Conservation (phyloP, 2,113 vertebrate species). For the Ageneiosus marmoratus region DNA sequence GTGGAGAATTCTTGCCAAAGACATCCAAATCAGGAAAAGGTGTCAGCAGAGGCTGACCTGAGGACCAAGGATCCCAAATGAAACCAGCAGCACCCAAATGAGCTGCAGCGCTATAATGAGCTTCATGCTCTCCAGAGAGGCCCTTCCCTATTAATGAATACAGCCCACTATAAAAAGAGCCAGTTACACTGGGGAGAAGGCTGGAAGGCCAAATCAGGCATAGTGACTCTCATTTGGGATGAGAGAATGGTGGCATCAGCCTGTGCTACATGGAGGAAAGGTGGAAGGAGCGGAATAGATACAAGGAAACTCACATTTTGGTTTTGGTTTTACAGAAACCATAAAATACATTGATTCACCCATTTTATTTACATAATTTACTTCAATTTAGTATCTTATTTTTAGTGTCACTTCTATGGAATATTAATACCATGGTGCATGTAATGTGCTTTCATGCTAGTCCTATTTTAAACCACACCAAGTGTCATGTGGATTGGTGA, state of each 20-base stretch:
- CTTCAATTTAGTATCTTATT: not conserved
- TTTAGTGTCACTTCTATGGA: not conserved
- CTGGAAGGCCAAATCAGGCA: slow-evolving; percentile 19
- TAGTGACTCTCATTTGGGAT: slow-evolving; percentile 16
- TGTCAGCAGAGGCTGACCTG: slow-evolving; percentile 63
- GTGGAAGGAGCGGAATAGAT: not conserved
- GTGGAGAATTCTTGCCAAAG: slow-evolving; percentile 71
- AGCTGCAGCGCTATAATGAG: slow-evolving; percentile 50
- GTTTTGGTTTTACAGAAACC: not conserved
- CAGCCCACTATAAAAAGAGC: slow-evolving; percentile 52
- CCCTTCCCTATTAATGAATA: slow-evolving; percentile 51
- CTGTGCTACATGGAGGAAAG: not conserved
- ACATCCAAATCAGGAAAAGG: slow-evolving; percentile 72
- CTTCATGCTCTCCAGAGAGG: slow-evolving; percentile 41
- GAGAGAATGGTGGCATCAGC: not conserved
- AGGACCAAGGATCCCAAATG: slow-evolving; percentile 44
- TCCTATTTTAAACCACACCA: too few species aligned
- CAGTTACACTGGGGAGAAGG: slow-evolving; percentile 16
- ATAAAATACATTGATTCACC: not conserved
- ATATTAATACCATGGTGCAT: not conserved
- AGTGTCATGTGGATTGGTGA: too few species aligned
- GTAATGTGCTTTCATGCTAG: too few species aligned
- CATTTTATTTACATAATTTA: not conserved
- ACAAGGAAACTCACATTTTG: not conserved
- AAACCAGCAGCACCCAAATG: slow-evolving; percentile 45